Base-by-base conservation (phyloP, 2,797 vertebrate genomes). In the Propithecus deckenii region DNA sequence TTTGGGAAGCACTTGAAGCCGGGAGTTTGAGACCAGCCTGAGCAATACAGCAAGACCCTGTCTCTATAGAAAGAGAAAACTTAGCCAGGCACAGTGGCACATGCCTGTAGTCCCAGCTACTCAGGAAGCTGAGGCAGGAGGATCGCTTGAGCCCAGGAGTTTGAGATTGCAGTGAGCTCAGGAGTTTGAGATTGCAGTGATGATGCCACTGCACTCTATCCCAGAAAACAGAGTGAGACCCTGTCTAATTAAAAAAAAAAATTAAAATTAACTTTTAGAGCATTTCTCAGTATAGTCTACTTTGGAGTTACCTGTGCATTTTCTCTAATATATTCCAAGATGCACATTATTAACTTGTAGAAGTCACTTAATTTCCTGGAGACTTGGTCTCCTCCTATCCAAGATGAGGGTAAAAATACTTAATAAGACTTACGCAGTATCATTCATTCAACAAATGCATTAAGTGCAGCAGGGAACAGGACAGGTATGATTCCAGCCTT, bases 381-480 rank as follows among this genome's bases (percentile, higher is more conserved):
- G 75, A 93, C 59, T 94, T 46, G 76, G 79, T 86, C 80, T 94
- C 74, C 83, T 96, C 89, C 90, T 86, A 95, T 97, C 89, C 0
- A 25, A 28, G 96, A 94, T 55, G 94, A 12, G 65, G 92, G 59
- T 86, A 59, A 5, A 7, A 92, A 91, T 61, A 59, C 23, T 35
- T 59, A 71, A 14, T 59, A 67, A 61, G 20, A 85, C 86, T 52
- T 57, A 74, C 7, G 17, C 11, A 35, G 30, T 22, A 2, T 38
- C 80, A 22, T 23, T 71, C 55, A 30, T 86, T 74, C 79, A 67
- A 20, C 25, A 20, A 20, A 38, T 35, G 48, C 30, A 57, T 38
- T 67, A 69, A 90, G 41, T 32, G 11, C 18, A 48, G 5, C 35
- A 48, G n/a, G 23, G 25, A 48, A 35, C 1, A n/a, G 38, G 30